A percentile compares a stretch with the other conserved stretches of the same genome.
Evolutionary conservation across 1,140 invertebrate genomes (phyloP).

Genomic region (Dinothrombium tinctorium): DNA sequence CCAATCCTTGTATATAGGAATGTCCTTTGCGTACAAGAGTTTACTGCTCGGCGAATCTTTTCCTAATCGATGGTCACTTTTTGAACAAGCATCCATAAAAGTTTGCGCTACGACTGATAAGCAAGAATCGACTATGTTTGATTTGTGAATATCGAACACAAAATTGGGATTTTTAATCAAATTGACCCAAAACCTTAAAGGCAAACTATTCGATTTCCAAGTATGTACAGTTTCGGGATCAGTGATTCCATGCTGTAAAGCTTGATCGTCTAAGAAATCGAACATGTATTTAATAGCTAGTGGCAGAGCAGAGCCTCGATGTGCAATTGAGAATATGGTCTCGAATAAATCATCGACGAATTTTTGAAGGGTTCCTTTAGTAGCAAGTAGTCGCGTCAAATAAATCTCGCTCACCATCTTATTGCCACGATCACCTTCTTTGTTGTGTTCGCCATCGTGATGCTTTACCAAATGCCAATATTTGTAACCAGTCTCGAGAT

Average conservation of each 20-base stretch:
- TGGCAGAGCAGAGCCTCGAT: conserved; percentile 75
- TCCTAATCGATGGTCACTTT: conserved; percentile 91
- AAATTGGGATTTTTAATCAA: conserved; percentile 99
- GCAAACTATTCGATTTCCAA: conserved; percentile 89
- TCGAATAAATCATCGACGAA: conserved; percentile 98
- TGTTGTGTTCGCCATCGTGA: conserved; percentile 72
- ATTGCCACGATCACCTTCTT: conserved; percentile 81
- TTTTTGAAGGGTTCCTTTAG: conserved; percentile 91
- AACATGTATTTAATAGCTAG: conserved; percentile 99
- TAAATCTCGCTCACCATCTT: conserved; percentile 99
- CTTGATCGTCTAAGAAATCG: conserved; percentile 98
- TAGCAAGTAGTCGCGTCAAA: conserved; percentile 82
- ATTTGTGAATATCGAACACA: conserved; percentile 98
- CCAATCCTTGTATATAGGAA: conserved; percentile 97
- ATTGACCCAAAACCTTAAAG: conserved; percentile 89
- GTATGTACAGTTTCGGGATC: conserved; percentile 94
- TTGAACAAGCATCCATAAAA: conserved; percentile 99
- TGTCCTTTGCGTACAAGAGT: conserved; percentile 96
- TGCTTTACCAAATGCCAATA: conserved; percentile 33
- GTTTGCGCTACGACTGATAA: conserved; percentile 96
- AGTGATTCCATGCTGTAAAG: conserved; percentile 57
- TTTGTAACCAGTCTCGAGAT: conserved; percentile 27
- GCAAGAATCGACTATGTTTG: conserved; percentile 96
- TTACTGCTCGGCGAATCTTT: conserved; percentile 98
- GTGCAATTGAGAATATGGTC: conserved; percentile 92